Evolutionary conservation across 2,797 vertebrate species (phyloP).

Genomic region (Synaphobranchus kaupii): DNA sequence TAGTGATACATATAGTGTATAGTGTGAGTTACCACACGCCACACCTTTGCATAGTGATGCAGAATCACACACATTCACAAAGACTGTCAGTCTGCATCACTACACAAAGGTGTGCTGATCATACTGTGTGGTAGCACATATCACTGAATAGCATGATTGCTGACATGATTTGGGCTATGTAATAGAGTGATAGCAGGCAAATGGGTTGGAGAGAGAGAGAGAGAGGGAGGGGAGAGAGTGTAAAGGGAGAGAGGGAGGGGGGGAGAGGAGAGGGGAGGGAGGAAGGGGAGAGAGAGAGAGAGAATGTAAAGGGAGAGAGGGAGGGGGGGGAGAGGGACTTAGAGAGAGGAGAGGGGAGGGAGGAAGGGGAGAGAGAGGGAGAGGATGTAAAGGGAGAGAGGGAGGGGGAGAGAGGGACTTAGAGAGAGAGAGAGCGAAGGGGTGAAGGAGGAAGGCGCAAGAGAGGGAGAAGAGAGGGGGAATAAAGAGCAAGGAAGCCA

Average conservation of each 20-base stretch:
- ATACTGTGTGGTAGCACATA: too few relatives aligned
- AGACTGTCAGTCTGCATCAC: too few relatives aligned
- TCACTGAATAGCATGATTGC: too few relatives aligned
- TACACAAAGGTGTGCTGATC: too few relatives aligned
- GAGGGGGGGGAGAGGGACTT: slow-evolving; percentile 47
- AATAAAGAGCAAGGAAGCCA: neutral
- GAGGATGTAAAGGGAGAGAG: slow-evolving; percentile 40
- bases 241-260: slow-evolving; percentile 35
- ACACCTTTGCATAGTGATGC: too few relatives aligned
- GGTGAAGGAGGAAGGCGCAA: neutral
- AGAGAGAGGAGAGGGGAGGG: slow-evolving; percentile 33
- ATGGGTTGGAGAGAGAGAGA: too few relatives aligned
- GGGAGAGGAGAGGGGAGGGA: slow-evolving; percentile 76
- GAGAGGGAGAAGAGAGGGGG: slow-evolving; percentile 40
- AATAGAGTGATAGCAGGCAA: too few relatives aligned
- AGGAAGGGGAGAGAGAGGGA: slow-evolving; percentile 20
- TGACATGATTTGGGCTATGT: too few relatives aligned
- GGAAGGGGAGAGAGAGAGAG: neutral
- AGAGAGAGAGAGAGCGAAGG: neutral
- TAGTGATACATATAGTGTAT: too few relatives aligned
- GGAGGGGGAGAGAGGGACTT: slow-evolving; percentile 57
- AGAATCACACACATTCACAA: too few relatives aligned
- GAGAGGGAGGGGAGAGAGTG: too few relatives aligned
- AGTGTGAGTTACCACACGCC: too few relatives aligned
- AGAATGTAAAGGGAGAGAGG: neutral